Evolutionary conservation across 2,888 invertebrate species (phyloP).

Genomic region (Chaetogeoica ovagalla): DNA sequence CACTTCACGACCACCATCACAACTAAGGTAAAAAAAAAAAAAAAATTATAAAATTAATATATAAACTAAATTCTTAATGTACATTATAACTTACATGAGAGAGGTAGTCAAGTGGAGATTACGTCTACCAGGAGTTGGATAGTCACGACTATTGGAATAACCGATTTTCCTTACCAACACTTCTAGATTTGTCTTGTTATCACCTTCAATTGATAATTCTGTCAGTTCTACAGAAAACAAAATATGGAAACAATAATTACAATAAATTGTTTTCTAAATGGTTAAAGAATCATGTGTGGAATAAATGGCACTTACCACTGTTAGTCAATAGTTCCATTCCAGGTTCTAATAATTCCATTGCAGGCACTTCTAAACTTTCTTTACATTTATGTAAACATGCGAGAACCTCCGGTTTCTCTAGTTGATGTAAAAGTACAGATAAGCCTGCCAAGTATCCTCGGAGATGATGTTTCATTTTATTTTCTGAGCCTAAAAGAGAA

Average conservation of each 20-base stretch:
- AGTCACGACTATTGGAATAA: slow-evolving; percentile 87
- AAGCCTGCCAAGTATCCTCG: slow-evolving; percentile 87
- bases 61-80: not conserved
- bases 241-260: not conserved
- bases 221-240: slow-evolving; percentile 67
- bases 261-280: not conserved
- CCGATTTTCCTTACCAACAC: slow-evolving; percentile 82
- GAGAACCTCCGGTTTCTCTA: slow-evolving; percentile 74
- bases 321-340: slow-evolving; percentile 78
- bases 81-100: slow-evolving; percentile 66
- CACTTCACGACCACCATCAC: slow-evolving; percentile 74
- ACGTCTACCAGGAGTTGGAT: slow-evolving; percentile 92
- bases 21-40: slow-evolving; percentile 64
- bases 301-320: slow-evolving; percentile 60
- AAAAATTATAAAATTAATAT: slow-evolving; percentile 5
- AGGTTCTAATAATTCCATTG: slow-evolving; percentile 73
- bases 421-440: slow-evolving; percentile 74
- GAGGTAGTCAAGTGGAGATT: slow-evolving; percentile 81
- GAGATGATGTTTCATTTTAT: slow-evolving; percentile 87
- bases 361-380: slow-evolving; percentile 77
- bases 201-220: slow-evolving; percentile 88
- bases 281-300: not conserved
- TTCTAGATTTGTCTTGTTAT: slow-evolving; percentile 87
- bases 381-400: slow-evolving; percentile 80
- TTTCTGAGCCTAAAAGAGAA: slow-evolving; percentile 73